Conservation (phyloP, 2,888 invertebrate species). For the Acanthosoma haemorrhoidale region DNA sequence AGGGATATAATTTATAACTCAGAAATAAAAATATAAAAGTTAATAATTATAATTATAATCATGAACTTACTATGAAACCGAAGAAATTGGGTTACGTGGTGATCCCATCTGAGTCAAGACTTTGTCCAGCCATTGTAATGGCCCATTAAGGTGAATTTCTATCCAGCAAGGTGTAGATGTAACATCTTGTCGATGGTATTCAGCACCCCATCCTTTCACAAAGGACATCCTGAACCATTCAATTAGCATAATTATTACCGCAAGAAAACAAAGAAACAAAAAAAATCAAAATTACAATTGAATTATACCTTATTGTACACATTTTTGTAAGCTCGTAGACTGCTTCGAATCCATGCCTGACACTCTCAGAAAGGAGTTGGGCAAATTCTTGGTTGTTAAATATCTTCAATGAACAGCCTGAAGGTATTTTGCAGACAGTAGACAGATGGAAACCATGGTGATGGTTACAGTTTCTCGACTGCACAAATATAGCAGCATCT, state of each 20-base stretch:
- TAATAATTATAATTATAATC: too few relatives aligned
- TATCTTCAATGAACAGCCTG: conserved; percentile 93
- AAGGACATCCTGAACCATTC: conserved; percentile 84
- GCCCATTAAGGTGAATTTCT: conserved; percentile 95
- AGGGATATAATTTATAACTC: too few relatives aligned
- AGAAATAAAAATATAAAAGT: too few relatives aligned
- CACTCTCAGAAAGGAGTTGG: conserved; percentile 85
- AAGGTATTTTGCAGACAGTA: conserved; percentile 97
- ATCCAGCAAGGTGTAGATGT: conserved; percentile 99
- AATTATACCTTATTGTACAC: conserved; percentile 75
- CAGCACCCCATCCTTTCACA: conserved; percentile 99
- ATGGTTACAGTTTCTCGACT: conserved; percentile 96
- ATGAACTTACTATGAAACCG: too few relatives aligned
- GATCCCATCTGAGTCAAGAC: conserved; percentile 98
- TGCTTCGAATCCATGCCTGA: conserved; percentile 96
- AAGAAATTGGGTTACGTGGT: conserved; percentile 93
- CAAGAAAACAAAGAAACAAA: neutral
- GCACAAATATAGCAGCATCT: conserved; percentile 96
- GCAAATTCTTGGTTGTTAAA: conserved; percentile 99
- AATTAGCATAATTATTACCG: neutral
- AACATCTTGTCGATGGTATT: conserved; percentile 98
- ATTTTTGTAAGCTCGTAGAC: conserved; percentile 98
- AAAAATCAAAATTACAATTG: neutral
- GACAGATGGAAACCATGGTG: conserved; percentile 98
- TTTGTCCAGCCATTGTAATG: conserved; percentile 96